Evolutionary conservation across 2,797 vertebrate genomes (phyloP).

Genomic region (Notamacropus eugenii): DNA sequence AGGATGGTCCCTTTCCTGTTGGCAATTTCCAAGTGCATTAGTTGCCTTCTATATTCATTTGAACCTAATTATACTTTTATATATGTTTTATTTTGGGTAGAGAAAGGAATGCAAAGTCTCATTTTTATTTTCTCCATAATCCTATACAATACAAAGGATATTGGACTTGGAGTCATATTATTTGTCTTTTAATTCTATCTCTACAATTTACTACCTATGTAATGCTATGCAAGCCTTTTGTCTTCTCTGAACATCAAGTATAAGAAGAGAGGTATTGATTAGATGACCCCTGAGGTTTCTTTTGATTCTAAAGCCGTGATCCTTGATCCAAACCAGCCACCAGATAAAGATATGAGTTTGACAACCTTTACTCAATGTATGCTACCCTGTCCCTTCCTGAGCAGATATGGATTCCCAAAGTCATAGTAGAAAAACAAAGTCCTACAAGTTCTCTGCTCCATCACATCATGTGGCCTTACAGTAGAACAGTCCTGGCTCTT

Average conservation of each 20-base stretch:
- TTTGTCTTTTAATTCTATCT: background rate
- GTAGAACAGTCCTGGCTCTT: background rate
- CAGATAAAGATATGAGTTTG: background rate
- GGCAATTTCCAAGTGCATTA: background rate
- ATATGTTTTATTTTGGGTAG: background rate
- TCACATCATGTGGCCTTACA: background rate
- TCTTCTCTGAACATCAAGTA: no score
- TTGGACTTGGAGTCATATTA: background rate
- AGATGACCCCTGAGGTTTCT: background rate
- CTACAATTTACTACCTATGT: background rate
- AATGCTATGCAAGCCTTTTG: background rate
- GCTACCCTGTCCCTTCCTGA: background rate
- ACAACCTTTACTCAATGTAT: background rate
- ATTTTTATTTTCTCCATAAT: background rate
- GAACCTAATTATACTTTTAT: background rate
- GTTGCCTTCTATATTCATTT: background rate
- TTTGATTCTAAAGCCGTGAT: background rate
- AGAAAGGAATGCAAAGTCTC: background rate
- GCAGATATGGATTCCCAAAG: background rate
- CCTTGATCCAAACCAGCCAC: background rate
- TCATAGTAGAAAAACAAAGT: background rate
- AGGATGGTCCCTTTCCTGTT: background rate
- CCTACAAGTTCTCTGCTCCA: background rate
- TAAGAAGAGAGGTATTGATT: background rate
- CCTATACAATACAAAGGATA: background rate